phyloP scores from a whole-genome alignment of 2,113 vertebrate genomes.

The Vulpes ferrilata region DNA sequence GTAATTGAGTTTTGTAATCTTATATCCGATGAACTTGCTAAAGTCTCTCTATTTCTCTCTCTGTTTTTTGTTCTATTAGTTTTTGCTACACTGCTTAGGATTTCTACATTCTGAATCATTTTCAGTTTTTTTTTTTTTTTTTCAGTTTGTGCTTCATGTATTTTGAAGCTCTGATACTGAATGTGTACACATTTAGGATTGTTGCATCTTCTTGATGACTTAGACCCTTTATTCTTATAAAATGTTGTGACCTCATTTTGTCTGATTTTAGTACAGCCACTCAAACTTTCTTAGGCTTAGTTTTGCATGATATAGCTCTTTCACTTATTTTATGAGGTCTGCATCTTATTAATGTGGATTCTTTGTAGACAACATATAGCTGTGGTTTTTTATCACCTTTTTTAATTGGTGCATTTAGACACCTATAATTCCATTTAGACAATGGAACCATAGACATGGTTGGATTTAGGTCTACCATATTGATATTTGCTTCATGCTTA shows the following conservation, averaged over 20 bases:
- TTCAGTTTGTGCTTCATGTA: neutral
- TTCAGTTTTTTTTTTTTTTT: neutral
- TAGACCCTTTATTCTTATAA: neutral
- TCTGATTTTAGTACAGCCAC: neutral
- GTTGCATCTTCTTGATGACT: neutral
- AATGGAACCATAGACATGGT: neutral
- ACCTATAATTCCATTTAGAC: neutral
- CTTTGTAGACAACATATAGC: neutral
- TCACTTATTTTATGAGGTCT: neutral
- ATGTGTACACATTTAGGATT: neutral
- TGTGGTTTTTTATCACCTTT: neutral
- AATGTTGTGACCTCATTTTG: neutral
- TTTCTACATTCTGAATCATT: neutral
- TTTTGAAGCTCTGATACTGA: neutral
- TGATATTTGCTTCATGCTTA: neutral
- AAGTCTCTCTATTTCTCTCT: neutral
- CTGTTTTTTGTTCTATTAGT: neutral
- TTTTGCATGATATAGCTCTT: neutral
- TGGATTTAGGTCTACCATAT: neutral
- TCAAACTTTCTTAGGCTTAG: neutral
- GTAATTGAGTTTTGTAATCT: neutral
- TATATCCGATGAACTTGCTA: neutral
- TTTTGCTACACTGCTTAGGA: neutral
- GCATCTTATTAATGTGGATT: neutral
- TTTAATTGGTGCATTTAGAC: neutral